Conservation (phyloP, 2,888 invertebrate genomes). For the Lymantria dispar region DNA sequence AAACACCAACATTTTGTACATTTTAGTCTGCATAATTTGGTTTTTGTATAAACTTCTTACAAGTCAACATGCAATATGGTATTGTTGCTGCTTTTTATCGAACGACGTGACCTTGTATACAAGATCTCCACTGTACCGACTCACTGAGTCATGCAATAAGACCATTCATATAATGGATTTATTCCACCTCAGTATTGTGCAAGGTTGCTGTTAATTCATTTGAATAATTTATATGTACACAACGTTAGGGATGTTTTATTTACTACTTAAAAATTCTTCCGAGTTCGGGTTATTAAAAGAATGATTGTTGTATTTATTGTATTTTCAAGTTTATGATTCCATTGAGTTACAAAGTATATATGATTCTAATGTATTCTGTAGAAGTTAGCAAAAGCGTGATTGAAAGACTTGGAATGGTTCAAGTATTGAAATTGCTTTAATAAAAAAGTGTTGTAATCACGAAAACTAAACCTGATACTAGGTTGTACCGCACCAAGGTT, state of each 20-base stretch:
- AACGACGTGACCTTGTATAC: slow-evolving; percentile 30
- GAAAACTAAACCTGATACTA: too few species aligned
- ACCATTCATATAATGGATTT: slow-evolving; percentile 47
- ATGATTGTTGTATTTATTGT: too few species aligned
- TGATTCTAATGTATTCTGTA: too few species aligned
- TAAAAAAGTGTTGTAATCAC: too few species aligned
- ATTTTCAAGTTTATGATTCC: too few species aligned
- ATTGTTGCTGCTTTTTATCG: slow-evolving; percentile 19
- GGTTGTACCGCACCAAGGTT: too few species aligned
- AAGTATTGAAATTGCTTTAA: too few species aligned
- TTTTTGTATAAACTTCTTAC: background rate
- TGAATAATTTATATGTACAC: slow-evolving; percentile 4
- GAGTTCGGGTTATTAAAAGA: too few species aligned
- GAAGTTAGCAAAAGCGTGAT: too few species aligned
- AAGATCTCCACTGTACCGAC: slow-evolving; percentile 26
- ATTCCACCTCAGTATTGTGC: slow-evolving; percentile 52
- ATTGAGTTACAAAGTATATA: too few species aligned
- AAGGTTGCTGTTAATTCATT: slow-evolving; percentile 30
- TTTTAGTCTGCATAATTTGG: background rate
- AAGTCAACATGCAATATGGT: slow-evolving; percentile 15
- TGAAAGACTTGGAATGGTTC: too few species aligned
- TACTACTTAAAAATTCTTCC: too few species aligned
- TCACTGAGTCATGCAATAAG: slow-evolving; percentile 47
- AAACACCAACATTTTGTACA: background rate
- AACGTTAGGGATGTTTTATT: slow-evolving; percentile 6